These are phyloP conservation scores for Geodia barretti DNA, from an alignment of 37 sponge, comb jelly and placozoan genomes.

Conservation along the genomic window DNA sequence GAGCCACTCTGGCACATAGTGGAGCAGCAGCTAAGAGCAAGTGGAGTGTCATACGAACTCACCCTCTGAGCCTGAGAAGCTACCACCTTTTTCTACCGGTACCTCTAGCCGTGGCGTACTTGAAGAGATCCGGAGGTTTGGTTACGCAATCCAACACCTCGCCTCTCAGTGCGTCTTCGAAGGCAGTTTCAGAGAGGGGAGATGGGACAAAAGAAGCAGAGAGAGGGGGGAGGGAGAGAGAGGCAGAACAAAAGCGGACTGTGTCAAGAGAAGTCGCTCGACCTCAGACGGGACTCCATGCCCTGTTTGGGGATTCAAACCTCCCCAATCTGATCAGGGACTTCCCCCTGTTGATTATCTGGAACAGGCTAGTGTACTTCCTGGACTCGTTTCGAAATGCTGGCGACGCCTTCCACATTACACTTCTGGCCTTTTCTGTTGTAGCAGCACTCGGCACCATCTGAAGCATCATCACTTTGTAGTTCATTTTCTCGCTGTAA, in stretches of 20 bases:
- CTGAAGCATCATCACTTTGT: too few relatives aligned
- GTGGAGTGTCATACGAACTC: conserved; percentile 26
- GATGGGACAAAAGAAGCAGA: neutral
- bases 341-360: conserved; percentile 60
- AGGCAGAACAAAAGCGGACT: neutral
- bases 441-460: conserved; percentile 57
- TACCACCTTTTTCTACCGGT: conserved; percentile 77
- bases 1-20: conserved; percentile 31
- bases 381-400: conserved; percentile 44
- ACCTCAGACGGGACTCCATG: neutral
- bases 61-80: conserved; percentile 41
- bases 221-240: neutral
- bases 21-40: neutral
- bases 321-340: conserved; percentile 13
- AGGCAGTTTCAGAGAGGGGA: neutral
- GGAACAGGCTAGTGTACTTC: conserved; percentile 44
- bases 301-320: neutral
- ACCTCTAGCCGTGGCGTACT: conserved; percentile 41
- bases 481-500: too few relatives aligned
- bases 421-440: conserved; percentile 46
- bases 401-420: conserved; percentile 48
- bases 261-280: neutral
- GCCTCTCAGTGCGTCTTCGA: neutral
- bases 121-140: conserved; percentile 7
- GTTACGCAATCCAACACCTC: neutral